These are phyloP conservation scores for Listrodromus nycthemerus DNA, from an alignment of 2,888 invertebrate species.

Conservation along the genomic window DNA sequence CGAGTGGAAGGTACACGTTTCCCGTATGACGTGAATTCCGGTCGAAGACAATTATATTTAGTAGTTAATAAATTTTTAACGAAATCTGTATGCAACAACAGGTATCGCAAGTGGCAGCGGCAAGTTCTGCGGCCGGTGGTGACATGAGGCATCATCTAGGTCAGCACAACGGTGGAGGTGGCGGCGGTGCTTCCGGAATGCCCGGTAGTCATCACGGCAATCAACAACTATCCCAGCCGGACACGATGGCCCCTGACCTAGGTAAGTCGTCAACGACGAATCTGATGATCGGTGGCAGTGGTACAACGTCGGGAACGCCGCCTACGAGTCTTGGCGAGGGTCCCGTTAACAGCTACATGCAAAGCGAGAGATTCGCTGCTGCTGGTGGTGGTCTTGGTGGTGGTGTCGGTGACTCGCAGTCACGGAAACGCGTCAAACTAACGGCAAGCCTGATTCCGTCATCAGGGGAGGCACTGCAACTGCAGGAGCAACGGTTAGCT, in stretches of 20 bases:
- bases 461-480: slow-evolving; percentile 84
- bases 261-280: slow-evolving; percentile 76
- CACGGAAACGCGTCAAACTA: slow-evolving; percentile 71
- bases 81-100: slow-evolving; percentile 53
- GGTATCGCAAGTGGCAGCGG: slow-evolving; percentile 83
- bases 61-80: neutral
- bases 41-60: no score
- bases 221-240: slow-evolving; percentile 83
- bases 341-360: slow-evolving; percentile 68
- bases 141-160: slow-evolving; percentile 84
- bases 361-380: slow-evolving; percentile 64
- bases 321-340: slow-evolving; percentile 67
- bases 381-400: slow-evolving; percentile 64
- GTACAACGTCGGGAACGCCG: slow-evolving; percentile 64
- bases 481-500: slow-evolving; percentile 92
- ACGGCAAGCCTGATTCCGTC: slow-evolving; percentile 73
- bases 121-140: slow-evolving; percentile 83
- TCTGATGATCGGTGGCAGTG: slow-evolving; percentile 67
- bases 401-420: slow-evolving; percentile 64
- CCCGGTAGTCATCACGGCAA: slow-evolving; percentile 82
- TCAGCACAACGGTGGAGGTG: slow-evolving; percentile 81
- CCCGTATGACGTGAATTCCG: no score
- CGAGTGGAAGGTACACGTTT: no score
- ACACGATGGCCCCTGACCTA: slow-evolving; percentile 82
- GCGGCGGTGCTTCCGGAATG: slow-evolving; percentile 78